Evolutionary conservation across 2,797 vertebrate genomes (phyloP), one percentile per base, ranked within the genome.

Genomic region (Vireo griseus): DNA sequence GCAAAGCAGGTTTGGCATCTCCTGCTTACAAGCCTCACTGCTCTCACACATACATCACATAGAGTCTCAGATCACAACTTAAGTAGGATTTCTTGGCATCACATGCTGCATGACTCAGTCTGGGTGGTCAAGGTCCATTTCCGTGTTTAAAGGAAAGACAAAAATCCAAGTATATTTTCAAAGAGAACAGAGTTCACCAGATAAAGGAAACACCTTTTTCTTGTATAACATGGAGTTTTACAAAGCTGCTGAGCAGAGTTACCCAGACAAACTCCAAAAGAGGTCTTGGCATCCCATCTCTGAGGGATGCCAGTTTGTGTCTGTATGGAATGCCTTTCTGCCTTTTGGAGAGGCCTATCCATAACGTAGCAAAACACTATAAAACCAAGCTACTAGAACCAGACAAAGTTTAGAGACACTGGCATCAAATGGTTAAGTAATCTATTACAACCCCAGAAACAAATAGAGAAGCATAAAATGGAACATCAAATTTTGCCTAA

Each of bases 11-110:
- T 83, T 95, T 92, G 86, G 91, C 78, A 59, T 83, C 42, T 80
- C n/a, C 47, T 91, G 50, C 54, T 77, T 74, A 65, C 29, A 87
- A 87, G 39, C 50, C 29, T 87, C 68, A 58, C 47, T 92, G 72
- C 57, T 72, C 84, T 95, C 81, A 55, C 68, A 44, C 54, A 67
- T 55, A 52, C 71, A 85, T 88, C 74, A 52, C 63, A 52, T 19
- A 33, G 11, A 76, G 59, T 47, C 25, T 59, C 88, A 68, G 31
- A 80, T 50, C 88, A 88, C 82, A 89, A 54, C 20, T 54, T 73
- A 40, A 82, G 61, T 19, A 57, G 68, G 72, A 66, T 93, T 93
- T 93, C 72, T 94, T 95, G 91, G 75, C 86, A 59, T 62, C 35
- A 44, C 5, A 11, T 21, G 24, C 44, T 58, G 15, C 11, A 16